Conservation (phyloP, 2,797 vertebrate genomes). For the Pangasius larnaudii region DNA sequence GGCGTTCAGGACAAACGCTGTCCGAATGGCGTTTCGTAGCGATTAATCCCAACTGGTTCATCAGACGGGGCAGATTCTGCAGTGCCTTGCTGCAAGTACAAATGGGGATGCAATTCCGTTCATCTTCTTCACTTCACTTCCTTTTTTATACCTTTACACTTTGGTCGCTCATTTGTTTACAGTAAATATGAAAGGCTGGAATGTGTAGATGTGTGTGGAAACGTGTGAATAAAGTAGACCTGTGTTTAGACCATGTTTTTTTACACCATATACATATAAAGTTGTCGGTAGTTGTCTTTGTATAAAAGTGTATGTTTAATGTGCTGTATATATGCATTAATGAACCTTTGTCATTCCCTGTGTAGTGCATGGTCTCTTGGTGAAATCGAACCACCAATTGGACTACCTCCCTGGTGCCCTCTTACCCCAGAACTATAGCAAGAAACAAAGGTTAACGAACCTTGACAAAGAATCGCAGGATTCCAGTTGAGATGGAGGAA, state of each 20-base stretch:
- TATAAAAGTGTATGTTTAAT: conserved; percentile 75
- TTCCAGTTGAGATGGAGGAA: neutral
- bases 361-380: conserved; percentile 42
- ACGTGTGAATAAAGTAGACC: conserved; percentile 71
- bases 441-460: neutral
- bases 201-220: conserved; percentile 56
- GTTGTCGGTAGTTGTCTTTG: conserved; percentile 73
- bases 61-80: conserved; percentile 58
- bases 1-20: conserved; percentile 1
- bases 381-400: conserved; percentile 39
- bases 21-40: conserved; percentile 11
- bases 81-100: conserved; percentile 75
- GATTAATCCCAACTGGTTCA: conserved; percentile 52
- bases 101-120: conserved; percentile 61
- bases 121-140: conserved; percentile 57
- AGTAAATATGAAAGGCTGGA: conserved; percentile 69
- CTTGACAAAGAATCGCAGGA: neutral
- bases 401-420: conserved; percentile 48
- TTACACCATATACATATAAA: conserved; percentile 69
- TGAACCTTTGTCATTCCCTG: conserved; percentile 60
- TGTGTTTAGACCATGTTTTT: conserved; percentile 59
- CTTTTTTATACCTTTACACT: conserved; percentile 71
- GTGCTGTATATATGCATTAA: conserved; percentile 75
- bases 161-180: conserved; percentile 73
- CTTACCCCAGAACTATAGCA: neutral